Percentiles rank a stretch among this genome's conserved stretches.
phyloP scores from a whole-genome alignment of 2,113 vertebrate species.

The Psilopsiagon aymara region DNA sequence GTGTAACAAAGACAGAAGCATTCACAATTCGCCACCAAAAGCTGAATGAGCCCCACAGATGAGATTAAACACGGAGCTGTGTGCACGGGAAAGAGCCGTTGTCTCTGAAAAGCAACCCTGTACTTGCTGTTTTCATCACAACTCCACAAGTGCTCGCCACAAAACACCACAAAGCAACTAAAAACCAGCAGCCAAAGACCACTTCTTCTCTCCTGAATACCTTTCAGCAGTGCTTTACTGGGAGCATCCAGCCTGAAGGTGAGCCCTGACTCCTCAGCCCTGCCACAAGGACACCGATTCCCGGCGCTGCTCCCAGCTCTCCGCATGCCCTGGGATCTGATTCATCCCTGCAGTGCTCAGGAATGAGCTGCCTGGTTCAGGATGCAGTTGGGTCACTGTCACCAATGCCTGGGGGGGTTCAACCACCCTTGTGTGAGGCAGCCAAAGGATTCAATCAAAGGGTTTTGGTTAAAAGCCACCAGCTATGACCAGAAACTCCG shows the following conservation, averaged over 20 bases:
- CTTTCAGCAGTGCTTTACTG: background rate
- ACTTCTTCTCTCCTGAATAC: background rate
- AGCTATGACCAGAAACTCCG: background rate
- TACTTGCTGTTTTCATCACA: background rate
- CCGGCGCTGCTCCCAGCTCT: background rate
- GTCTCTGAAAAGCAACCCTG: background rate
- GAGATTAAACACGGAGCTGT: rapidly evolving
- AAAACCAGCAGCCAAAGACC: background rate
- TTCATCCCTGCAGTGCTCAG: background rate
- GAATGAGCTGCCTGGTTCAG: background rate
- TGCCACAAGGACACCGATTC: background rate
- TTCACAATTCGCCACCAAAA: background rate
- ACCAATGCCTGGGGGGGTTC: background rate
- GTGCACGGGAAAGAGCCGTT: background rate
- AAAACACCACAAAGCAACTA: background rate
- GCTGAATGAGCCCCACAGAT: background rate
- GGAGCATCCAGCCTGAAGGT: background rate
- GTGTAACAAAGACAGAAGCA: background rate
- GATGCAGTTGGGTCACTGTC: background rate
- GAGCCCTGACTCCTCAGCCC: background rate
- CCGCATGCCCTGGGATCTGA: rapidly evolving
- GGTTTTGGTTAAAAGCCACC: background rate
- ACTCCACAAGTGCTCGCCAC: background rate
- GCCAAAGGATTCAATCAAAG: background rate
- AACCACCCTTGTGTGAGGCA: background rate